Evolutionary conservation across 92 coral and sea anemone species (phyloP).

Genomic region (Scolanthus callimorphus): DNA sequence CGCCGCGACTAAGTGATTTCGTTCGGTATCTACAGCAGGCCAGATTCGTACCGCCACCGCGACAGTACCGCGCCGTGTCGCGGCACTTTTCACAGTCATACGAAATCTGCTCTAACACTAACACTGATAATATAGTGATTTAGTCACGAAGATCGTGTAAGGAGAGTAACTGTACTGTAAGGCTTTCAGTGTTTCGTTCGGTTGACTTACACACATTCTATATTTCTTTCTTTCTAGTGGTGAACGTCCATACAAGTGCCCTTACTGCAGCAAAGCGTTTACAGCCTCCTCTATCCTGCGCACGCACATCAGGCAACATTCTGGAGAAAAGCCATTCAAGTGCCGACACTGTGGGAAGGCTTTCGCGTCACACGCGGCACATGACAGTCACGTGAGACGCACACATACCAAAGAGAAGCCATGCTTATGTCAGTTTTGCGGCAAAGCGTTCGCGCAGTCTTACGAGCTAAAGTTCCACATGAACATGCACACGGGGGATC

Average conservation of each 20-base stretch:
- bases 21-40: no score
- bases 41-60: no score
- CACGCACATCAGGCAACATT: slow-evolving; percentile 95
- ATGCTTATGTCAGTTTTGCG: slow-evolving; percentile 94
- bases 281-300: slow-evolving; percentile 96
- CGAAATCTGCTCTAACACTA: no score
- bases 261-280: slow-evolving; percentile 93
- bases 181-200: no score
- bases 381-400: slow-evolving; percentile 98
- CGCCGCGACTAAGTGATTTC: no score
- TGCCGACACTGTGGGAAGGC: slow-evolving; percentile 98
- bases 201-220: no score
- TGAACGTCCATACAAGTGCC: slow-evolving; percentile 97
- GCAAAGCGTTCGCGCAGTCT: slow-evolving; percentile 97
- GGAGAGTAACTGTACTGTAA: no score
- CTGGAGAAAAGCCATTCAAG: slow-evolving; percentile 97
- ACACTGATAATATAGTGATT: no score
- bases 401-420: slow-evolving; percentile 99
- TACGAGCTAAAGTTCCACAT: slow-evolving; percentile 96
- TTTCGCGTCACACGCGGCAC: slow-evolving; percentile 99
- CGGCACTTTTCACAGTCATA: no score
- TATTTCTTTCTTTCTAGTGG: no score
- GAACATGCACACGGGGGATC: slow-evolving; percentile 99
- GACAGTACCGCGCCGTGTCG: no score
- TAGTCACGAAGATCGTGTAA: no score